Evolutionary conservation across 2,113 vertebrate species (phyloP), one percentile per base, ranked within the genome.

Genomic region (Geococcyx californianus): DNA sequence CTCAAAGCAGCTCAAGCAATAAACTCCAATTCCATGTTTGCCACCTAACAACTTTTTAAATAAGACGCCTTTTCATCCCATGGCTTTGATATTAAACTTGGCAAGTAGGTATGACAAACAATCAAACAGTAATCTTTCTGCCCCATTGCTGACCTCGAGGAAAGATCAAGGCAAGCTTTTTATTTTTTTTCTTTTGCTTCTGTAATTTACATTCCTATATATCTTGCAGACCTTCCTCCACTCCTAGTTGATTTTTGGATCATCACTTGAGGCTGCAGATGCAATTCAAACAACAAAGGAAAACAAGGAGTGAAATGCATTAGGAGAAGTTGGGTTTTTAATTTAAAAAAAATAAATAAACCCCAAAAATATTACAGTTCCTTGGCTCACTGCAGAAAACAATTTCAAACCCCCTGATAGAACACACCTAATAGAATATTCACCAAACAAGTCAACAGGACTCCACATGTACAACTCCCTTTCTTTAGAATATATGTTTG

Each of bases 31-130:
- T 85, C 72, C 54, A 55, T 2, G 0, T 78, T 66, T 91, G 58
- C 55, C 70, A 85, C 44, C 91, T 89, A 94, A 94, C 13, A 89
- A 81, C 34, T 73, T 89, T 90, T 93, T 95, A 94, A 94, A 93
- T 63, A 90, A n/a, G 54, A 89, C 24, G 11, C 63, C 72, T 93
- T 97, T 95, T 96, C 55, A 84, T 66, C 63, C 79, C 77, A 38
- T 2, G 38, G 88, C 92, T 96, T 96, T 84, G 92, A 92, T 90
- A 93, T 21, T 90, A 87, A 96, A 96, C 75, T 87, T 96, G 94
- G 77, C 67, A 95, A 86, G 93, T 54, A 94, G 60, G 81, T 38
- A 97, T 86, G 84, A 19, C 62, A 44, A 77, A 36, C 72, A 72
- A 94, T 70, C 91, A 77, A 91, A 74, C 33, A 90, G 40, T 75